Percentiles rank a stretch among this genome's conserved stretches.
Evolutionary conservation across 2,888 invertebrate species (phyloP).

Genomic region (Hoplodrina ambigua): DNA sequence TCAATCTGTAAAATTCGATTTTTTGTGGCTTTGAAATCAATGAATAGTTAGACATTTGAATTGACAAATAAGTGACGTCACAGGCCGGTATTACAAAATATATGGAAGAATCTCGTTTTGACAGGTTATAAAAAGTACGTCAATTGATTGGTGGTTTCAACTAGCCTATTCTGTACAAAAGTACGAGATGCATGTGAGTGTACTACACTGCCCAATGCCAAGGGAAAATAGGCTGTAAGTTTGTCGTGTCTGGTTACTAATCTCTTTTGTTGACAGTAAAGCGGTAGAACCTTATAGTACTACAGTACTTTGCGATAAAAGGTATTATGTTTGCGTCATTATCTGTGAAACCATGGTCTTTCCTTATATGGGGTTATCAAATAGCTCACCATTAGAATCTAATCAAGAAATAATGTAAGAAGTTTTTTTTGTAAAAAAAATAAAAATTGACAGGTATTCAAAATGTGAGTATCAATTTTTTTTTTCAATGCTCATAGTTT

Average conservation of each 20-base stretch:
- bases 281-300: neutral
- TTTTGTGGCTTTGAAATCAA: no score
- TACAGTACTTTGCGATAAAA: neutral
- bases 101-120: no score
- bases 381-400: neutral
- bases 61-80: no score
- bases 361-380: slow-evolving; percentile 7
- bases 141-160: no score
- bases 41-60: no score
- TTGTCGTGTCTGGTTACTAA: neutral
- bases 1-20: no score
- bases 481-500: no score
- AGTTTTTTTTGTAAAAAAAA: neutral
- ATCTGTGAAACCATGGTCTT: neutral
- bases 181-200: neutral
- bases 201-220: neutral
- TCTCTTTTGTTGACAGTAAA: neutral
- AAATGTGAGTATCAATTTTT: no score
- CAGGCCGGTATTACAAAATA: no score
- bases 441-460: no score
- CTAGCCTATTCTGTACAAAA: no score
- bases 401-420: neutral
- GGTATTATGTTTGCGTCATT: slow-evolving; percentile 2
- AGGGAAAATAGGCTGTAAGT: neutral
- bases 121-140: no score